phyloP scores from a whole-genome alignment of 2,797 vertebrate species.

The Gymnocypris eckloni region DNA sequence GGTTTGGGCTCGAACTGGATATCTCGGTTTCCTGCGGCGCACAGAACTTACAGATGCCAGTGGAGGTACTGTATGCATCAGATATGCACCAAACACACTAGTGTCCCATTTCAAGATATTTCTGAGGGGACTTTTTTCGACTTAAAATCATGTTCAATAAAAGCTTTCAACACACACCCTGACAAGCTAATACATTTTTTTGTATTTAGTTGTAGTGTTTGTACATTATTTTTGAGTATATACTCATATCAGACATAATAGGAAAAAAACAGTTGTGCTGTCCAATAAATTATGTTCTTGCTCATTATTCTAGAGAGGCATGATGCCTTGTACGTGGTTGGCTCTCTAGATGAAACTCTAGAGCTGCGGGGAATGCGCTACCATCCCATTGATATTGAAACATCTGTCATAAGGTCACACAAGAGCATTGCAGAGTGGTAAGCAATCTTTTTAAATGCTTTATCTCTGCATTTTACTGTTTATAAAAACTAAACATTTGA shows the following conservation, averaged over 20 bases:
- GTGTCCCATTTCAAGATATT: background rate
- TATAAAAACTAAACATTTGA: background rate
- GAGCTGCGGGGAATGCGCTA: constrained; percentile 91
- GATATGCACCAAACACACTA: background rate
- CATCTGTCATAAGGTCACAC: constrained; percentile 88
- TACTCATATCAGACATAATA: background rate
- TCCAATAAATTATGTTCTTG: background rate
- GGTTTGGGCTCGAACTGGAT: constrained; percentile 92
- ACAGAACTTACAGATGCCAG: constrained; percentile 95
- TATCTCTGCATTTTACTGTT: background rate
- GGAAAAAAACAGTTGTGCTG: background rate
- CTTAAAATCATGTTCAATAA: background rate
- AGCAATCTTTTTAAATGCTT: constrained; percentile 57
- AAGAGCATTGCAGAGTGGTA: constrained; percentile 92
- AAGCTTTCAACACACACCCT: background rate
- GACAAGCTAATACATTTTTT: background rate
- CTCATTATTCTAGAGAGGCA: constrained; percentile 80
- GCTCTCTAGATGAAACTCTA: constrained; percentile 88
- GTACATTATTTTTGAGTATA: background rate
- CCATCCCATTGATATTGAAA: constrained; percentile 91
- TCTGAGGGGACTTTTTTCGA: background rate
- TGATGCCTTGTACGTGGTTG: constrained; percentile 88
- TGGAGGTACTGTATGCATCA: constrained; percentile 81
- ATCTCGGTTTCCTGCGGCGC: constrained; percentile 94
- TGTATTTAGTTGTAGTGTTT: background rate